phyloP scores from a whole-genome alignment of 2,113 vertebrate species.

The Solea solea region DNA sequence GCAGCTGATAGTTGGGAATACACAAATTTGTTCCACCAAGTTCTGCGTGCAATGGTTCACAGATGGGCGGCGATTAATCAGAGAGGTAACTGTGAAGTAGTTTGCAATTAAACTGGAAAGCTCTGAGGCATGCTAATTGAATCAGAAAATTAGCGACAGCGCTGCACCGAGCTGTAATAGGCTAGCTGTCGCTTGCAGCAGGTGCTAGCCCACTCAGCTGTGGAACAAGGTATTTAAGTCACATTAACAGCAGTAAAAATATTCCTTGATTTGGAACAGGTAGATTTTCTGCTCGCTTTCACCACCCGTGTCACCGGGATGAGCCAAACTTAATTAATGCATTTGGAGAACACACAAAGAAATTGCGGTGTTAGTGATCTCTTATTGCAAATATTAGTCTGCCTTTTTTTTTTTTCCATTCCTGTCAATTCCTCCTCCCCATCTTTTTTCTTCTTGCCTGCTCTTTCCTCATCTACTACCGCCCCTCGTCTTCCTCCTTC shows the following conservation, averaged over 20 bases:
- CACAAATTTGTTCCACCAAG: constrained; percentile 98
- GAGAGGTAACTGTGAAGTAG: constrained; percentile 99
- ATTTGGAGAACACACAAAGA: neutral
- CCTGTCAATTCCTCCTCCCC: constrained; percentile 10
- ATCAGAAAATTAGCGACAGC: constrained; percentile 99
- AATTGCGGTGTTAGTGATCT: neutral
- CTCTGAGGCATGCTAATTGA: constrained; percentile 99
- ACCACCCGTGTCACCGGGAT: constrained; percentile 85
- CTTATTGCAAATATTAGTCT: constrained; percentile 16
- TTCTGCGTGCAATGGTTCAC: constrained; percentile 89
- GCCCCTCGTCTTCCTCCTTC: constrained; percentile 17
- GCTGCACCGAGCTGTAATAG: constrained; percentile 90
- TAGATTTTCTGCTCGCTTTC: constrained; percentile 98
- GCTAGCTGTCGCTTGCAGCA: constrained; percentile 96
- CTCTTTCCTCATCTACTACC: constrained; percentile 13
- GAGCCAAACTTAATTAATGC: constrained; percentile 53
- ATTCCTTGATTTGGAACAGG: constrained; percentile 98
- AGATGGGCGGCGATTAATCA: constrained; percentile 99
- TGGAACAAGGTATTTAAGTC: constrained; percentile 99
- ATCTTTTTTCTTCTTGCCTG: constrained; percentile 33
- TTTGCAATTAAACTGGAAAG: constrained; percentile 99
- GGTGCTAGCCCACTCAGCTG: constrained; percentile 99
- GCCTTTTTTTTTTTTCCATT: constrained; percentile 6
- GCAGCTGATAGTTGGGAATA: constrained; percentile 86
- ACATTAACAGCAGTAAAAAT: constrained; percentile 98